Evolutionary conservation across 2,797 vertebrate genomes (phyloP), one percentile per base, ranked within the genome.

Genomic region (Coreius guichenoti): DNA sequence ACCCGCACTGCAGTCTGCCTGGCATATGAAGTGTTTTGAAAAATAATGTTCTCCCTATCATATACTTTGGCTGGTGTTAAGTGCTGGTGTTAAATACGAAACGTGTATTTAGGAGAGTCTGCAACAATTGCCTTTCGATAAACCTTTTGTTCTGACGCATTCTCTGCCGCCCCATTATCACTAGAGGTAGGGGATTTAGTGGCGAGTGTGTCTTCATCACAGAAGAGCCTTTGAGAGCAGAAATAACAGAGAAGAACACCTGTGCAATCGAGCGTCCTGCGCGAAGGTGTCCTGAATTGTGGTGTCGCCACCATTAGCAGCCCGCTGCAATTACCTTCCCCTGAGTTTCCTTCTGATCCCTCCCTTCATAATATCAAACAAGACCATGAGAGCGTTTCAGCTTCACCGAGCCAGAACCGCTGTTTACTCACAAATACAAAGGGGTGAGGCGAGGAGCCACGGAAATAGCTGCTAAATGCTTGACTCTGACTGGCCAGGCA

Each of bases 141-240:
- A 92, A 87, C 90, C 88, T 93, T 93, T 95, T 96, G 94, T 96
- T 94, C 94, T 91, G 93, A 90, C 87, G 88, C 93, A 84, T 87
- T 90, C 88, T 89, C 84, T 90, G 84, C 80, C 70, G 67, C 72
- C 82, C 88, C 93, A 94, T 95, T 94, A 94, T 93, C 90, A 92
- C 89, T 87, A 89, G 90, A 93, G 88, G 90, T 86, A 88, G 87
- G 89, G 76, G 92, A 90, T 91, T 91, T 90, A 89, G 87, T 90
- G 93, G 90, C 87, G 77, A 90, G 90, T 65, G 75, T 87, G 88
- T 94, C 93, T 93, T 93, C 87, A 90, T 90, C 90, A 92, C 90
- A 92, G 90, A 91, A 86, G 91, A 89, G 87, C 83, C 76, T 89
- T 87, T 80, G 84, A 87, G 87, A 89, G 85, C 67, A 65, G 43